These are phyloP conservation scores for Caradrina kadenii DNA, from an alignment of 2,888 invertebrate species.

Conservation along the genomic window DNA sequence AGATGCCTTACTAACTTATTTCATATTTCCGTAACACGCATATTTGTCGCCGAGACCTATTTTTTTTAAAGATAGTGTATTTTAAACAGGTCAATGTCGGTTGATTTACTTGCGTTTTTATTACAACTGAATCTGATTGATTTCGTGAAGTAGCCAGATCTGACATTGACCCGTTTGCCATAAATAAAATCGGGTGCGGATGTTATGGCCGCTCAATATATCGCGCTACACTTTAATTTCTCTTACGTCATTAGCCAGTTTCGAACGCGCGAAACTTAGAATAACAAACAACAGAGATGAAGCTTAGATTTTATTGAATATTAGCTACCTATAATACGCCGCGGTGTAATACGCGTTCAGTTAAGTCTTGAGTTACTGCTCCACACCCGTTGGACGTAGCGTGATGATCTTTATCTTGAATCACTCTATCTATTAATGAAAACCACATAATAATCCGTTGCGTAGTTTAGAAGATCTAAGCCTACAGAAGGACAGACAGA, in stretches of 20 bases:
- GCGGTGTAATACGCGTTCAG: too few relatives aligned
- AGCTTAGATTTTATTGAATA: background rate
- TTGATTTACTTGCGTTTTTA: conserved; percentile 45
- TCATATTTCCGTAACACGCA: conserved; percentile 1
- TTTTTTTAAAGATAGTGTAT: conserved; percentile 22
- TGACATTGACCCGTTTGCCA: conserved; percentile 69
- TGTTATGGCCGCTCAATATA: conserved; percentile 55
- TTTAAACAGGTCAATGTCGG: conserved; percentile 65
- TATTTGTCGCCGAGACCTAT: background rate
- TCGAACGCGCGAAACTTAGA: background rate
- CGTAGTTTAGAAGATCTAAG: too few relatives aligned
- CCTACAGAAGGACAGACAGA: too few relatives aligned
- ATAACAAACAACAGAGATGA: conserved; percentile 4
- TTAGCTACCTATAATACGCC: too few relatives aligned
- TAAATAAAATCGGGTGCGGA: conserved; percentile 50
- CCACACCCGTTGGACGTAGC: too few relatives aligned
- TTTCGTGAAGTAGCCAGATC: conserved; percentile 52
- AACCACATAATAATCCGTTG: too few relatives aligned
- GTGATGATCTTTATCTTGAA: too few relatives aligned
- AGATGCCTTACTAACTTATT: too few relatives aligned
- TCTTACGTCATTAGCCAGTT: conserved; percentile 41
- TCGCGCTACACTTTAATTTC: conserved; percentile 41
- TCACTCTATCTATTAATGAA: too few relatives aligned
- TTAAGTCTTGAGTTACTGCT: too few relatives aligned
- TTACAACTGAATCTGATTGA: conserved; percentile 47